Evolutionary conservation across 2,888 invertebrate genomes (phyloP).

Genomic region (Diadegma fenestrale): DNA sequence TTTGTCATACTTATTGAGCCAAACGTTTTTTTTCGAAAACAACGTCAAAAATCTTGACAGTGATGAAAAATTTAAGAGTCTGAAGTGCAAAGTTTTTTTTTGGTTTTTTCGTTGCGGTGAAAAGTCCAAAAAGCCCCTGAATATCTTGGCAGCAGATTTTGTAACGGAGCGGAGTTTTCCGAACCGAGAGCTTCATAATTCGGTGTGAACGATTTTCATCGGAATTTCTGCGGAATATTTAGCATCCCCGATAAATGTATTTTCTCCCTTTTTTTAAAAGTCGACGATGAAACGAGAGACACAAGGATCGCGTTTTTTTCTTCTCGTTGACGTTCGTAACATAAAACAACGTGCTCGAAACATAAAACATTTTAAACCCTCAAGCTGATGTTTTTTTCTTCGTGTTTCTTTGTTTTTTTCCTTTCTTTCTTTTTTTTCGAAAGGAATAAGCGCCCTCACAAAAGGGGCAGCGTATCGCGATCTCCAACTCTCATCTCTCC

Average conservation of each 20-base stretch:
- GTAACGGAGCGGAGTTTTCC: not conserved
- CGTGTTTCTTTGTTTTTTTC: not conserved
- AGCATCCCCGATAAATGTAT: not conserved
- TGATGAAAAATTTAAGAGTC: too few relatives aligned
- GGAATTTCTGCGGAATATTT: not conserved
- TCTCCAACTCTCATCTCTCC: conserved; percentile 48
- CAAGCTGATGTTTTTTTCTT: conserved; percentile 30
- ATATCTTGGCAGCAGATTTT: not conserved
- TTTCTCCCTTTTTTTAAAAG: not conserved
- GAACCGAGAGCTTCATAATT: conserved; percentile 22
- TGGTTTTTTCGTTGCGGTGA: too few relatives aligned
- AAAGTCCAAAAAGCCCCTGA: not conserved
- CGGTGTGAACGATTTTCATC: not conserved
- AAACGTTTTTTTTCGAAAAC: too few relatives aligned
- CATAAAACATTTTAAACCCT: conserved; percentile 47
- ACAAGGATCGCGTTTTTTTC: conserved; percentile 12
- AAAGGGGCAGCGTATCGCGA: conserved; percentile 53
- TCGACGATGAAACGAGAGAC: conserved; percentile 3
- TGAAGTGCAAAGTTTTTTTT: too few relatives aligned
- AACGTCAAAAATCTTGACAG: too few relatives aligned
- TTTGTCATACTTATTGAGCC: too few relatives aligned
- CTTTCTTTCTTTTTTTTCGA: conserved; percentile 28
- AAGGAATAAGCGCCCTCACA: conserved; percentile 34
- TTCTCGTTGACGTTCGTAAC: conserved; percentile 29
- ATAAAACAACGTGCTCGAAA: conserved; percentile 29